Conservation (phyloP, 2,888 invertebrate genomes). For the Polia nebulosa region DNA sequence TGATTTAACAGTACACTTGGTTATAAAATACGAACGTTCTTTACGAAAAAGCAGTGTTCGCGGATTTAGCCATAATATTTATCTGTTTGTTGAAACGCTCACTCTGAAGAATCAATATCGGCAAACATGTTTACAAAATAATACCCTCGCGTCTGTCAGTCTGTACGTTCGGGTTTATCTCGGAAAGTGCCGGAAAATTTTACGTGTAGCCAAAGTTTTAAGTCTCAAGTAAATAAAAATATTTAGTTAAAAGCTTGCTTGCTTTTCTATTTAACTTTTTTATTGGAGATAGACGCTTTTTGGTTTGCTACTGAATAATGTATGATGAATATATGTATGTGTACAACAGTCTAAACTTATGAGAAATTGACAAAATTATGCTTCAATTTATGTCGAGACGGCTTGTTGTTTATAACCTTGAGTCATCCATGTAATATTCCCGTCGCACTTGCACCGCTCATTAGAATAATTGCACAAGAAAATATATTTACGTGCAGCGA, state of each 20-base stretch:
- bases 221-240: neutral
- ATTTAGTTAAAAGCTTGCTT: constrained; percentile 1
- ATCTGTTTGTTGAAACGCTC: constrained; percentile 33
- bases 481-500: constrained; percentile 57
- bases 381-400: constrained; percentile 2
- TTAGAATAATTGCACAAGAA: constrained; percentile 58
- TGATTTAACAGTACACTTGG: constrained; percentile 18
- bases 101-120: constrained; percentile 46
- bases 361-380: constrained; percentile 14
- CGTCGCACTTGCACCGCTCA: constrained; percentile 34
- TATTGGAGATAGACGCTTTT: neutral
- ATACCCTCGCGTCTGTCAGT: constrained; percentile 15
- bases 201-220: neutral
- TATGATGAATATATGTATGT: neutral
- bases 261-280: neutral
- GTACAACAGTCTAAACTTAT: neutral
- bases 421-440: constrained; percentile 27
- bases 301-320: neutral
- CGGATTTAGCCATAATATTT: constrained; percentile 15
- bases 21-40: constrained; percentile 23
- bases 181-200: constrained; percentile 7
- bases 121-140: constrained; percentile 44
- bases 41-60: constrained; percentile 9
- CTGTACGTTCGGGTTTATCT: constrained; percentile 20
- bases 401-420: constrained; percentile 25